Evolutionary conservation across 2,888 invertebrate species (phyloP).

Genomic region (Amphipyra tragopoginis): DNA sequence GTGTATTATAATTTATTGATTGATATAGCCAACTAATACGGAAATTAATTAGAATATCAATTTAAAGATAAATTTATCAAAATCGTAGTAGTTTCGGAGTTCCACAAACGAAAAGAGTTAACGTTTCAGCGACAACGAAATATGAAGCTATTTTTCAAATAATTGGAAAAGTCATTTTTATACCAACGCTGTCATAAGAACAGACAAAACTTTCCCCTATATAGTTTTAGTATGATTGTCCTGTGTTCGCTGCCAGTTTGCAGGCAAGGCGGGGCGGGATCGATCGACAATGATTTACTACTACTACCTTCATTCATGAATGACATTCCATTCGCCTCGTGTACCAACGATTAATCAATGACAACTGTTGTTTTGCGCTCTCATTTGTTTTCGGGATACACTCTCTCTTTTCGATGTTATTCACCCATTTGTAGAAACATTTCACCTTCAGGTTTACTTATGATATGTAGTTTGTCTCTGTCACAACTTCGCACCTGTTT

Average conservation of each 20-base stretch:
- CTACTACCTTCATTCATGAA: slow-evolving; percentile 72
- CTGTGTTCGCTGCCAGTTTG: slow-evolving; percentile 18
- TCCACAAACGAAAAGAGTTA: not conserved
- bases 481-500: slow-evolving; percentile 39
- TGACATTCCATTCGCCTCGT: slow-evolving; percentile 61
- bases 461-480: slow-evolving; percentile 45
- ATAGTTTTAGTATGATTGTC: slow-evolving; percentile 33
- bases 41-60: too few species aligned
- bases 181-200: not conserved
- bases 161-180: slow-evolving; percentile 2
- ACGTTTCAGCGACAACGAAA: not conserved
- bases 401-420: slow-evolving; percentile 38
- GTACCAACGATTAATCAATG: slow-evolving; percentile 72
- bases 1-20: too few species aligned
- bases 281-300: slow-evolving; percentile 73
- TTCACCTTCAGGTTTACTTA: slow-evolving; percentile 35
- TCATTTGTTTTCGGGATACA: slow-evolving; percentile 63
- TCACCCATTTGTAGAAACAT: slow-evolving; percentile 38
- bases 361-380: slow-evolving; percentile 66
- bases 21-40: too few species aligned
- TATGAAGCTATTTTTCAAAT: not conserved
- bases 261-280: slow-evolving; percentile 45
- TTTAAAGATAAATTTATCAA: too few species aligned
- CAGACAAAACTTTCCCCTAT: slow-evolving; percentile 27
- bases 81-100: too few species aligned